phyloP scores from a whole-genome alignment of 2,888 invertebrate genomes.

The Oscheius myriophilus region DNA sequence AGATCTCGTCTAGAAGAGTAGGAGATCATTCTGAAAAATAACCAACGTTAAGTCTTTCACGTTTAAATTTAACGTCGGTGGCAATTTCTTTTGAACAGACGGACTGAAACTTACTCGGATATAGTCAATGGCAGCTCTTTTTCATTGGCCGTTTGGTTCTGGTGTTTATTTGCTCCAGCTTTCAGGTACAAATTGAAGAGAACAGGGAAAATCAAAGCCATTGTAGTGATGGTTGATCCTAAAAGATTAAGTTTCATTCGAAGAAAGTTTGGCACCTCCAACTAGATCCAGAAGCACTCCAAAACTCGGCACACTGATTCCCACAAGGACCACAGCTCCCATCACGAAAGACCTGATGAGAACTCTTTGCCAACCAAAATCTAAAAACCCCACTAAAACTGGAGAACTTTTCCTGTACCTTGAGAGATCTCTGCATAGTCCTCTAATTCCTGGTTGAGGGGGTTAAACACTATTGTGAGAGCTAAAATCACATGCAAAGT shows the following conservation, averaged over 20 bases:
- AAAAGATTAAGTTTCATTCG: too few species aligned
- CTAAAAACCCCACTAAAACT: constrained; percentile 9
- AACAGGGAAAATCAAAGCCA: constrained; percentile 65
- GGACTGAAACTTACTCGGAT: constrained; percentile 50
- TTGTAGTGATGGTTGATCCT: constrained; percentile 62
- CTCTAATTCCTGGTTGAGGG: constrained; percentile 64
- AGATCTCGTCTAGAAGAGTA: constrained; percentile 6
- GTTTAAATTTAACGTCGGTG: too few species aligned
- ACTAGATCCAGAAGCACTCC: constrained; percentile 65
- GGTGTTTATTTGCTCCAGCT: constrained; percentile 48
- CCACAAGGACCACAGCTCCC: constrained; percentile 61
- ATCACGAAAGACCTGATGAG: constrained; percentile 57
- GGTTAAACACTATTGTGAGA: constrained; percentile 64
- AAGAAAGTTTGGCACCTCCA: constrained; percentile 33
- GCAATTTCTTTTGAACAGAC: too few species aligned
- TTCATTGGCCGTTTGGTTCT: constrained; percentile 29
- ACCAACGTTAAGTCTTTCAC: not conserved
- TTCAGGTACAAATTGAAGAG: constrained; percentile 60
- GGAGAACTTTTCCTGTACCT: constrained; percentile 30
- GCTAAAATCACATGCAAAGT: constrained; percentile 64
- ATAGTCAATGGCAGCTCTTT: constrained; percentile 40
- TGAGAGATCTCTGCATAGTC: constrained; percentile 59
- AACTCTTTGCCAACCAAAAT: constrained; percentile 55
- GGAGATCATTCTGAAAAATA: constrained; percentile 9
- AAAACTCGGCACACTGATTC: constrained; percentile 64